Evolutionary conservation across 2,113 vertebrate genomes (phyloP).

Genomic region (Zingel zingel): DNA sequence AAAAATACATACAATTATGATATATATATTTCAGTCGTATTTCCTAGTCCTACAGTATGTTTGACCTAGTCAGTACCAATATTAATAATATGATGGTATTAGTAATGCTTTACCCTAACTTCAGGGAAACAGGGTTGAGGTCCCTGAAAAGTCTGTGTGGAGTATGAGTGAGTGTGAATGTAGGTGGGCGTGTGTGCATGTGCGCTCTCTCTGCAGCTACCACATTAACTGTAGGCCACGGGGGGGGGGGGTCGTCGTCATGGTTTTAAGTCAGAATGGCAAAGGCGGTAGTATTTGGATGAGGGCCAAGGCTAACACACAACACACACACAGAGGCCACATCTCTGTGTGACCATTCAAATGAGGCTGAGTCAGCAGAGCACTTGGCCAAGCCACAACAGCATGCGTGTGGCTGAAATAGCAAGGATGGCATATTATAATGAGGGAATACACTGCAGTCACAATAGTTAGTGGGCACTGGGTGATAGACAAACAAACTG

Average conservation of each 20-base stretch:
- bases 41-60: background rate
- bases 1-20: background rate
- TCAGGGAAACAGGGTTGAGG: background rate
- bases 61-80: background rate
- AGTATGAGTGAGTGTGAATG: background rate
- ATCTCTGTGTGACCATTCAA: constrained; percentile 74
- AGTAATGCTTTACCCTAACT: too few relatives aligned
- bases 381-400: constrained; percentile 59
- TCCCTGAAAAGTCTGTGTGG: constrained; percentile 39
- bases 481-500: constrained; percentile 7
- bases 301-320: constrained; percentile 68
- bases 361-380: constrained; percentile 74
- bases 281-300: constrained; percentile 72
- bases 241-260: constrained; percentile 3
- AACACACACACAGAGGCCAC: constrained; percentile 44
- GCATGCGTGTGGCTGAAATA: constrained; percentile 47
- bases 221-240: constrained; percentile 27
- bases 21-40: background rate
- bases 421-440: constrained; percentile 40
- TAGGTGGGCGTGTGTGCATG: constrained; percentile 9
- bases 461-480: background rate
- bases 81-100: background rate
- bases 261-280: constrained; percentile 66
- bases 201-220: constrained; percentile 15
- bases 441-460: constrained; percentile 9